Evolutionary conservation across 2,888 invertebrate genomes (phyloP), one percentile per base, ranked within the genome.

Genomic region (Aphodius granarius): DNA sequence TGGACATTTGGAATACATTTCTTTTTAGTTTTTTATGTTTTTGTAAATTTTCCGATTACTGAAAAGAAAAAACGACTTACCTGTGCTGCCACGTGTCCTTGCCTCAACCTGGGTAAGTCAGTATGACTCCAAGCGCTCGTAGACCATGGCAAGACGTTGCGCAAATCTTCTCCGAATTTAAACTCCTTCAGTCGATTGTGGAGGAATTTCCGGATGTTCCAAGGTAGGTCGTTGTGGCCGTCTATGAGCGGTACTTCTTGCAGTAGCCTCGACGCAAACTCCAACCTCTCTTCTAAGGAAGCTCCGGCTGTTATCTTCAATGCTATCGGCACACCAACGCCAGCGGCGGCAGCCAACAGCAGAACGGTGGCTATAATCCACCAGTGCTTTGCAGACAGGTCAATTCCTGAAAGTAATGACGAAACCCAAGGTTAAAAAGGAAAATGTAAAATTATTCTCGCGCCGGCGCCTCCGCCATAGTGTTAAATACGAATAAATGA

Each of bases 161-260:
- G 88, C 74, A 94, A 88, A 86, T 93, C 91, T 86, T 92, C 90
- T 80, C 91, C 91, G 86, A 94, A 93, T 83, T 91, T 91, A 86
- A 96, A 95, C 86, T 95, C 94, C 86, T 94, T 94, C 82, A 96
- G 92, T 86, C 94, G 93, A 88, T 96, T 96, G 88, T 95, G 95
- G 86, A 95, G 90, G 88, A 96, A 95, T 88, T 95, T 95, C 81
- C 96, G 90, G 86, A 96, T 95, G 88, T 96, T 96, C 95, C 95
- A 96, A 15, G 96, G 95, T 80, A 96, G 89, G 87, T 96, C 96
- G 88, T 96, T 96, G 91, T 96, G 96, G 80, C 95, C 95, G 87
- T 94, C 94, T 82, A 94, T 91, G 81, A 94, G 91, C 80, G 94
- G 94, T 81, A 94, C 93, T 88, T 94, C 93, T 85, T 93, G 92